Percentiles rank a stretch among this genome's conserved stretches.
Conservation (phyloP, 2,888 invertebrate species). For the Pseudococcus viburni region DNA sequence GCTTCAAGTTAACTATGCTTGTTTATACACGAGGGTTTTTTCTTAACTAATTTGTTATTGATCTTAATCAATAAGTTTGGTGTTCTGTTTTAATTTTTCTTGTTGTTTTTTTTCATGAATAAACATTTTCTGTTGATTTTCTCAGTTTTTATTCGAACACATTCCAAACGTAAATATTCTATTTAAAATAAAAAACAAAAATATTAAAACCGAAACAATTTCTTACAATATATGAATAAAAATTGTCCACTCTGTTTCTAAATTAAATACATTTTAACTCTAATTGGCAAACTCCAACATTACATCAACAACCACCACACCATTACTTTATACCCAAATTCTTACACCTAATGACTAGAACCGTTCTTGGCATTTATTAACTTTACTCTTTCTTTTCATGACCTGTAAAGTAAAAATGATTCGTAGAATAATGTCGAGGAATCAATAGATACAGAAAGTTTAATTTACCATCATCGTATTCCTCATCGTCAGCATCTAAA, state of each 20-base stretch:
- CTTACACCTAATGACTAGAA: slow-evolving; percentile 41
- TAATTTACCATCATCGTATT: slow-evolving; percentile 73
- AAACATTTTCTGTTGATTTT: neutral
- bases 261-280: neutral
- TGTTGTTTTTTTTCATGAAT: neutral
- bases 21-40: neutral
- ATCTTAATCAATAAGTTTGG: neutral
- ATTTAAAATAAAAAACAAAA: neutral
- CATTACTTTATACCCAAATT: slow-evolving; percentile 17
- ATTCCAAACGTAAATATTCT: neutral
- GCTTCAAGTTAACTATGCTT: slow-evolving; percentile 2
- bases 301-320: neutral
- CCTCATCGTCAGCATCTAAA: slow-evolving; percentile 90
- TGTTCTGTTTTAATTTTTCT: slow-evolving; percentile 10
- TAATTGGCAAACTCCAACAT: neutral
- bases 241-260: slow-evolving; percentile 27
- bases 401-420: slow-evolving; percentile 11
- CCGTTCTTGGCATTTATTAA: neutral
- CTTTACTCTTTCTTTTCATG: slow-evolving; percentile 38
- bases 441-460: neutral
- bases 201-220: neutral
- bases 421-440: neutral
- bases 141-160: neutral
- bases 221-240: slow-evolving; percentile 14
- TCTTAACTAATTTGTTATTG: neutral